Conservation (phyloP, 2,888 invertebrate species). For the Drosophila meridionalis region DNA sequence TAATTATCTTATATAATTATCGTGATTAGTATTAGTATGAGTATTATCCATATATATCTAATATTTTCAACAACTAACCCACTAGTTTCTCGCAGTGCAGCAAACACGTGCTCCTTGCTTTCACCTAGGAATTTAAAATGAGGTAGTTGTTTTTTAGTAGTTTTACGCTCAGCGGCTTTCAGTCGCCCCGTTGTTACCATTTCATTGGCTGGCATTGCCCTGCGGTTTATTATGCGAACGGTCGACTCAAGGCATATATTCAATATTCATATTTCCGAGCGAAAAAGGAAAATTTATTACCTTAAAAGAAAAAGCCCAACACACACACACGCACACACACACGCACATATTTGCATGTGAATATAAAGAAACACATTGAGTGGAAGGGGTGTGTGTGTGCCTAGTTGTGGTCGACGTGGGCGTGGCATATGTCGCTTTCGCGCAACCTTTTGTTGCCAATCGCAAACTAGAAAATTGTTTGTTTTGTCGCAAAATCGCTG, state of each 20-base stretch:
- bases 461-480: conserved; percentile 69
- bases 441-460: conserved; percentile 54
- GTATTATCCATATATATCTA: too few species aligned
- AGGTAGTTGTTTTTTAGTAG: conserved; percentile 51
- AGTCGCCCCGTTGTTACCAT: conserved; percentile 31
- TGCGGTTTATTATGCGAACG: conserved; percentile 63
- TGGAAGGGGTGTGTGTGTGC: conserved; percentile 2
- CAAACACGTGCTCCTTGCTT: conserved; percentile 13
- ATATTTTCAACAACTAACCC: background rate
- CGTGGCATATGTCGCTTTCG: conserved; percentile 28
- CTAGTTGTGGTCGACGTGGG: conserved; percentile 8
- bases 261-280: conserved; percentile 76
- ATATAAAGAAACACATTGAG: conserved; percentile 44
- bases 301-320: conserved; percentile 28
- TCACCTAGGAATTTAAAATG: conserved; percentile 48
- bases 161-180: conserved; percentile 50
- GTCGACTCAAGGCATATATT: conserved; percentile 59
- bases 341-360: conserved; percentile 35
- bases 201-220: conserved; percentile 33
- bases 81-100: conserved; percentile 35
- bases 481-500: conserved; percentile 63
- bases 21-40: too few species aligned
- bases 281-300: conserved; percentile 74
- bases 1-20: too few species aligned
- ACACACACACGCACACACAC: conserved; percentile 24